A percentile compares a stretch with the other conserved stretches of the same genome.
phyloP scores from a whole-genome alignment of 1,140 invertebrate species.

The Polyergus mexicanus region DNA sequence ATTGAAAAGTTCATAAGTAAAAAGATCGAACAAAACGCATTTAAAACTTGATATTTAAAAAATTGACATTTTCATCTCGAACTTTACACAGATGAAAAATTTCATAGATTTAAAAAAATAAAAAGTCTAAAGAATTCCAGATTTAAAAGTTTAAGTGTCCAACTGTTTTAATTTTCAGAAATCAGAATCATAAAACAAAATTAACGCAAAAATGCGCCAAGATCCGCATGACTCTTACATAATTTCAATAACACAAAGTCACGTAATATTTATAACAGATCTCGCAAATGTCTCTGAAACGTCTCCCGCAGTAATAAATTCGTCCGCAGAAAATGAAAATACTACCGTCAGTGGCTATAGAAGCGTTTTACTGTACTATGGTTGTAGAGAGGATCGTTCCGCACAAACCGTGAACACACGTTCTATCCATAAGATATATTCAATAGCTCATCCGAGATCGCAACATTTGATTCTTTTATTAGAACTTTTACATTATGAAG shows the following conservation, averaged over 20 bases:
- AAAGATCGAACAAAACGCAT: constrained; percentile 1
- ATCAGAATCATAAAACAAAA: background rate
- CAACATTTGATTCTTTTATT: constrained; percentile 43
- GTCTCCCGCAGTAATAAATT: constrained; percentile 33
- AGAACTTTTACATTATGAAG: constrained; percentile 16
- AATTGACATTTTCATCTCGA: background rate
- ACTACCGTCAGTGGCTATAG: constrained; percentile 29
- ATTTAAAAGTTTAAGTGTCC: background rate
- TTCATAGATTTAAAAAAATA: constrained; percentile 6
- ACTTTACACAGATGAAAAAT: constrained; percentile 2
- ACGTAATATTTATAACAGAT: constrained; percentile 6
- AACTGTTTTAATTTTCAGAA: background rate
- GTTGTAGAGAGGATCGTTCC: constrained; percentile 21
- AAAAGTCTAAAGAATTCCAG: background rate
- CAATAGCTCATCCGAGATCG: background rate
- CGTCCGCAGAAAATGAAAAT: constrained; percentile 50
- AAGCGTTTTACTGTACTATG: constrained; percentile 37
- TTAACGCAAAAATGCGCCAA: constrained; percentile 1
- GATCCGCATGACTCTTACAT: background rate
- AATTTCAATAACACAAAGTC: background rate
- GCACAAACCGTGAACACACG: background rate
- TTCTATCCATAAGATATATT: constrained; percentile 1
- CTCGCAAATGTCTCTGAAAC: constrained; percentile 28
- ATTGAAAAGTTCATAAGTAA: constrained; percentile 8
- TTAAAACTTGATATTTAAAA: constrained; percentile 2